Evolutionary conservation across 2,797 vertebrate genomes (phyloP).

Genomic region (Neomorphus geoffroyi): DNA sequence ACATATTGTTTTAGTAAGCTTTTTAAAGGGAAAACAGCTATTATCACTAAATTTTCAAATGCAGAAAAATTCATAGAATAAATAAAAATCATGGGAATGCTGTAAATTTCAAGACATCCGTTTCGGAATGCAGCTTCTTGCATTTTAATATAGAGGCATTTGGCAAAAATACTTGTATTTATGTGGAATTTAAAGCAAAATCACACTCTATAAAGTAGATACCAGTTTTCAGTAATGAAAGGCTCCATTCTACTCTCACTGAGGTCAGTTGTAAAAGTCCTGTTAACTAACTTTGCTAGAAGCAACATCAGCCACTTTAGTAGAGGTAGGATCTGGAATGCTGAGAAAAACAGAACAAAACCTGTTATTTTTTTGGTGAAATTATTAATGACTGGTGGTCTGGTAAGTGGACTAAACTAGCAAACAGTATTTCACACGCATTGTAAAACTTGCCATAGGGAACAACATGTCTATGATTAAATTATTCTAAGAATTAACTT

Average conservation of each 20-base stretch:
- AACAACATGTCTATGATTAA: background rate
- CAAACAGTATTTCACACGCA: background rate
- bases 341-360: background rate
- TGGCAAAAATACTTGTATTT: background rate
- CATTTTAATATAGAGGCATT: background rate
- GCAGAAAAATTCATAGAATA: background rate
- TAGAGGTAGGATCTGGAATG: background rate
- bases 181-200: background rate
- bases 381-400: background rate
- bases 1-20: background rate
- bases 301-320: background rate
- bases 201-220: background rate
- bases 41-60: background rate
- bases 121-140: background rate
- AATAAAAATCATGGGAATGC: background rate
- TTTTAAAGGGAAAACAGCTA: background rate
- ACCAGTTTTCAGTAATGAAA: background rate
- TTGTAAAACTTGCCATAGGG: background rate
- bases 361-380: background rate
- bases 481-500: background rate
- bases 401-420: background rate
- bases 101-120: background rate
- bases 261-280: background rate
- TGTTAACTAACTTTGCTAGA: background rate
- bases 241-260: background rate